A percentile compares a stretch with the other conserved stretches of the same genome.
These are phyloP conservation scores for Macquaria australasica DNA, from an alignment of 2,113 vertebrate genomes.

Conservation along the genomic window DNA sequence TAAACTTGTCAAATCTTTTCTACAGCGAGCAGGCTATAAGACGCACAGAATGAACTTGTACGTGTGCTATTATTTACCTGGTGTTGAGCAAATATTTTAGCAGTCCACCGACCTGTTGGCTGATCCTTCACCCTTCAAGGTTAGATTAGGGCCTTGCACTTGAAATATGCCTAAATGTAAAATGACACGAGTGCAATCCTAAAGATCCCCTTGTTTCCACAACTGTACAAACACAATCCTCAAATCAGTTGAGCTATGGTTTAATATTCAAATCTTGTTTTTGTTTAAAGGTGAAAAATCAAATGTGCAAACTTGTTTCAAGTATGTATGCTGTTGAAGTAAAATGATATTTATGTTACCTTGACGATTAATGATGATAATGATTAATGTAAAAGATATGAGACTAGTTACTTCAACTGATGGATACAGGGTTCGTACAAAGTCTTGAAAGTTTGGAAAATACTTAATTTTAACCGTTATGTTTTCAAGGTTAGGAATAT, in stretches of 20 bases:
- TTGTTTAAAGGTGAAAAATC: too few species aligned
- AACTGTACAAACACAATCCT: not conserved
- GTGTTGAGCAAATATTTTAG: slow-evolving; percentile 49
- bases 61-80: slow-evolving; percentile 23
- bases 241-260: not conserved
- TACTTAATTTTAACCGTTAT: too few species aligned
- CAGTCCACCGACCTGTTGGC: slow-evolving; percentile 27
- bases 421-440: not conserved
- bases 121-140: slow-evolving; percentile 70
- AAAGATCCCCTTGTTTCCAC: not conserved
- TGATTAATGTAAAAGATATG: not conserved
- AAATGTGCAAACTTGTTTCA: not conserved
- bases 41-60: not conserved
- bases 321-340: not conserved
- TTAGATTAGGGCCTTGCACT: slow-evolving; percentile 45
- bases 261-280: not conserved
- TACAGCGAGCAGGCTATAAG: not conserved
- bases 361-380: not conserved
- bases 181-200: not conserved
- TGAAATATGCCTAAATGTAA: not conserved
- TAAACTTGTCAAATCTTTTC: not conserved
- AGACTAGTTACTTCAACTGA: not conserved
- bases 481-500: too few species aligned
- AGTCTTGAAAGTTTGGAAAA: too few species aligned
- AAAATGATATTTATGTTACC: not conserved